Percentiles rank a stretch among this genome's conserved stretches.
Evolutionary conservation across 2,888 invertebrate species (phyloP).

Genomic region (Uropetala carovei): DNA sequence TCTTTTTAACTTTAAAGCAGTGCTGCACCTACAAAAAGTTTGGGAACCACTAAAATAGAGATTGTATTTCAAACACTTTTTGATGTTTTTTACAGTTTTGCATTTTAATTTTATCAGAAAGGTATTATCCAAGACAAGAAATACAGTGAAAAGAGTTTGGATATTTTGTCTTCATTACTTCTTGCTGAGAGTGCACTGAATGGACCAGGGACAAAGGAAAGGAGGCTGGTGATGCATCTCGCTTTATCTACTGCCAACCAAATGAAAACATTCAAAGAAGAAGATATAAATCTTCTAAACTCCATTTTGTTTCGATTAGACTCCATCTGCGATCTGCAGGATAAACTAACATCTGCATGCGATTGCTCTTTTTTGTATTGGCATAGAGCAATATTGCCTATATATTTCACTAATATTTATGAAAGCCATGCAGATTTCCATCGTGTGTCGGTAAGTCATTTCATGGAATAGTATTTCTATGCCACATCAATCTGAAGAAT

Average conservation of each 20-base stretch:
- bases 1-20: too few relatives aligned
- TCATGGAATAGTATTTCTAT: not conserved
- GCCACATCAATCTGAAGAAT: conserved; percentile 62
- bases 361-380: conserved; percentile 88
- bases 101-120: conserved; percentile 74
- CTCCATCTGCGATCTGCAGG: conserved; percentile 79
- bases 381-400: conserved; percentile 86
- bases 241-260: conserved; percentile 83
- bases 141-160: conserved; percentile 82
- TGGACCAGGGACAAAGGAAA: conserved; percentile 81
- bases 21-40: too few relatives aligned
- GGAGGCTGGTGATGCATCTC: conserved; percentile 82
- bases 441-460: conserved; percentile 78
- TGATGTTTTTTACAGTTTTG: not conserved
- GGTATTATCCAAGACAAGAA: conserved; percentile 80
- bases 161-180: conserved; percentile 85
- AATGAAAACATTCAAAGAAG: conserved; percentile 79
- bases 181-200: conserved; percentile 83
- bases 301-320: conserved; percentile 82
- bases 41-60: too few relatives aligned
- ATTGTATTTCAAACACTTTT: too few relatives aligned
- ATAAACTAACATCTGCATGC: conserved; percentile 80
- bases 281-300: conserved; percentile 80
- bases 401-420: conserved; percentile 86
- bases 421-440: conserved; percentile 82